Percentiles rank a stretch among this genome's conserved stretches.
Evolutionary conservation across 2,797 vertebrate species (phyloP).

Genomic region (Enteromius treurensis): DNA sequence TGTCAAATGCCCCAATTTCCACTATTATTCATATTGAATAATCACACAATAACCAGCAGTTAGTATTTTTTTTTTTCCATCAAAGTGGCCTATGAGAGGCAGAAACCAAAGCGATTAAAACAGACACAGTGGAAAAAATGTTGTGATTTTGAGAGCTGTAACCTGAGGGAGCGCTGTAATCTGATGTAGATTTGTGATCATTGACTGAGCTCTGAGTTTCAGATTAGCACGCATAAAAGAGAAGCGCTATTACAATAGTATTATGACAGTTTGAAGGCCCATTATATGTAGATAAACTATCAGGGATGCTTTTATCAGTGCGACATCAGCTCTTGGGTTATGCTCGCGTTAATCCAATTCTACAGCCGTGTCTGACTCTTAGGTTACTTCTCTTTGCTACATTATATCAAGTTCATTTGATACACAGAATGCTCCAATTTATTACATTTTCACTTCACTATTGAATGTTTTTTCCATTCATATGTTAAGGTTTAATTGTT

Average conservation of each 20-base stretch:
- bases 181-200: slow-evolving; percentile 16
- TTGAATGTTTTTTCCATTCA: background rate
- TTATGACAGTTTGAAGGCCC: slow-evolving; percentile 75
- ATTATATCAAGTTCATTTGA: slow-evolving; percentile 66
- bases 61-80: background rate
- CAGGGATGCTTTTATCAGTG: slow-evolving; percentile 82
- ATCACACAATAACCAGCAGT: background rate
- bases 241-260: slow-evolving; percentile 74
- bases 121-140: slow-evolving; percentile 9
- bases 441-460: background rate
- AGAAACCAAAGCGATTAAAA: slow-evolving; percentile 26
- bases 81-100: slow-evolving; percentile 17
- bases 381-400: slow-evolving; percentile 59
- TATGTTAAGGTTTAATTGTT: background rate
- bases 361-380: slow-evolving; percentile 72
- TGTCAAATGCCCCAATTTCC: background rate
- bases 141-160: slow-evolving; percentile 11
- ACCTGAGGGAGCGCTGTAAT: slow-evolving; percentile 28
- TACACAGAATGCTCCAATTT: background rate
- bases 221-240: slow-evolving; percentile 79
- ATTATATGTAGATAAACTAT: slow-evolving; percentile 80
- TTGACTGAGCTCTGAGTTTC: slow-evolving; percentile 57
- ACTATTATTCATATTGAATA: slow-evolving; percentile 2
- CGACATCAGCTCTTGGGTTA: slow-evolving; percentile 80
- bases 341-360: slow-evolving; percentile 79